Base-by-base conservation (phyloP, 2,888 invertebrate genomes). In the Rosalia funebris region DNA sequence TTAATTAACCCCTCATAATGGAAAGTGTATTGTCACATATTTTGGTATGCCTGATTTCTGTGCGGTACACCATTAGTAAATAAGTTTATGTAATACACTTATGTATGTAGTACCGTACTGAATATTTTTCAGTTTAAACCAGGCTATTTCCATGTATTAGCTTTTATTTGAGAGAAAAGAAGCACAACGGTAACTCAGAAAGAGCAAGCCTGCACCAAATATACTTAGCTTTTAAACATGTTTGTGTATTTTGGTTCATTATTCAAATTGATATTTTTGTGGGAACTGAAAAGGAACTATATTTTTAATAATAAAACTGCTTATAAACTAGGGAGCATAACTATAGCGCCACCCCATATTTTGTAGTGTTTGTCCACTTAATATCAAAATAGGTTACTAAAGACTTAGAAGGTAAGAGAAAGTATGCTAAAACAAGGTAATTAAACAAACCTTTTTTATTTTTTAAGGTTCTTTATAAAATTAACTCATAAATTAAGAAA, bases 211-310 rank as follows among this genome's bases (percentile, higher is more conserved):
- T 50, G 39, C 50, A 50, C 50, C 39, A 50, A n/a, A 31, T 50
- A 50, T 39, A 50, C 25, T 39, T 50, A 50, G 50, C 50, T n/a
- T 50, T 41, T 50, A 20, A 39, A 50, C n/a, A 36, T 50, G 20
- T 50, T 20, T 50, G 39, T 15, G 16, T 39, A 37, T 37, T 50
- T 50, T 20, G 25, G 50, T 50, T 50, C 20, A 39, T 50, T 39
- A 37, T 50, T 50, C 10, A 50, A 50, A 50, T 37, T 50, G 19
- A 50, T 50, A 50, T 50, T 50, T 50, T 50, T 50, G 20, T 50
- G 39, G 36, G 39, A 39, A 50, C 31, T 12, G 15, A 41, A 41
- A 50, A 31, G 37, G 39, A 50, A 37, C 37, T 50, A 50, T 50
- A 39, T 50, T 50, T 39, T 50, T 39, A 37, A 19, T 39, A 50